Evolutionary conservation across 2,888 invertebrate genomes (phyloP).

Genomic region (Drosophila conformis): DNA sequence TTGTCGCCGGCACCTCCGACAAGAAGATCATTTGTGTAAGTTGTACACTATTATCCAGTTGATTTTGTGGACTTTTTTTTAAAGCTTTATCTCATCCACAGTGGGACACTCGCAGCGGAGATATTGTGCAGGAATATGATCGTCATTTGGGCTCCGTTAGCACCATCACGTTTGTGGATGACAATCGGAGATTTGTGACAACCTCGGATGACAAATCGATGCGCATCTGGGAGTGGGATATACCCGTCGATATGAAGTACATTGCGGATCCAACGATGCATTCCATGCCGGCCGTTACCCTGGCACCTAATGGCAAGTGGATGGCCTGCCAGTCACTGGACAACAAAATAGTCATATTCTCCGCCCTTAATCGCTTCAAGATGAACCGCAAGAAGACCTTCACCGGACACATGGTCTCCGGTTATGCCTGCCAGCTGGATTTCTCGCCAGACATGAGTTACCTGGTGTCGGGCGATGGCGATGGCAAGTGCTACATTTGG

Average conservation of each 20-base stretch:
- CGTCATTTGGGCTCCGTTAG: conserved; percentile 99
- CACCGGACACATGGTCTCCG: conserved; percentile 99
- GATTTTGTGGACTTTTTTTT: background rate
- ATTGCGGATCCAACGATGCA: conserved; percentile 99
- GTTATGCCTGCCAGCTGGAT: conserved; percentile 98
- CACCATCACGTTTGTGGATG: conserved; percentile 99
- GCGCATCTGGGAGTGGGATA: conserved; percentile 99
- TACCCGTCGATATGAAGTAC: conserved; percentile 99
- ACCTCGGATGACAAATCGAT: conserved; percentile 99
- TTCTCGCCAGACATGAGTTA: conserved; percentile 99
- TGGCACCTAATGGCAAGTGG: conserved; percentile 99
- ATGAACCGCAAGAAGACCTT: conserved; percentile 99
- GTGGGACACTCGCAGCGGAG: conserved; percentile 98
- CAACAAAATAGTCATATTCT: conserved; percentile 99
- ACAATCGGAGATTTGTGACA: conserved; percentile 98
- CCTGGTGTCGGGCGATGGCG: conserved; percentile 98
- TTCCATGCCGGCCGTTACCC: conserved; percentile 98
- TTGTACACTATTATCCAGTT: background rate
- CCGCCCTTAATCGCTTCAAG: conserved; percentile 98
- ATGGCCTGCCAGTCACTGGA: conserved; percentile 99
- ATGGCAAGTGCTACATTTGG: conserved; percentile 99
- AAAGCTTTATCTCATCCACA: conserved; percentile 35
- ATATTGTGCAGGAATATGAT: conserved; percentile 99
- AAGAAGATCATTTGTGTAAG: conserved; percentile 99
- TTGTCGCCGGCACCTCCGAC: conserved; percentile 99